Conservation (phyloP, 2,888 invertebrate genomes). For the Elegia similella region DNA sequence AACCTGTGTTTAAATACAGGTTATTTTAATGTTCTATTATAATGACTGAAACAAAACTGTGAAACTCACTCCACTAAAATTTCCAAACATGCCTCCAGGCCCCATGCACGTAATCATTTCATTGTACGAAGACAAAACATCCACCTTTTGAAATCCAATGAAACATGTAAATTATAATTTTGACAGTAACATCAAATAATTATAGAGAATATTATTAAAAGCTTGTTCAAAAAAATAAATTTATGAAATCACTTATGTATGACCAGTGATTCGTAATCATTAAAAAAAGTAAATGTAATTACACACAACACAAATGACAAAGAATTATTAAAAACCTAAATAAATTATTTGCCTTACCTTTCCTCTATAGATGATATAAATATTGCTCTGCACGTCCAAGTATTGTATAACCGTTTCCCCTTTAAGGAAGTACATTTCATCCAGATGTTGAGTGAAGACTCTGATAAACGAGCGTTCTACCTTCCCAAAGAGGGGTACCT, state of each 20-base stretch:
- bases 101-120: constrained; percentile 79
- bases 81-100: constrained; percentile 78
- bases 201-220: too few species aligned
- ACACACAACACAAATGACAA: too few species aligned
- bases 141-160: constrained; percentile 46
- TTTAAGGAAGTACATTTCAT: constrained; percentile 75
- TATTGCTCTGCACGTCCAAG: constrained; percentile 69
- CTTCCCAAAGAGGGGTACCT: constrained; percentile 78
- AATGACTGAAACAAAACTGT: not conserved
- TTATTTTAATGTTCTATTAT: not conserved
- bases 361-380: constrained; percentile 77
- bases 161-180: too few species aligned
- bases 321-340: not conserved
- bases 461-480: constrained; percentile 79
- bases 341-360: constrained; percentile 64
- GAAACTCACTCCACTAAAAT: constrained; percentile 66
- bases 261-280: too few species aligned
- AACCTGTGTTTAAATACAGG: not conserved
- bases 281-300: too few species aligned
- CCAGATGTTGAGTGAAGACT: constrained; percentile 74
- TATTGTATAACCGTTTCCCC: constrained; percentile 73
- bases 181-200: too few species aligned
- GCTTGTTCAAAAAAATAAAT: too few species aligned
- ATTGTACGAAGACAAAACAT: constrained; percentile 70
- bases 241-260: too few species aligned